A percentile compares a stretch with the other conserved stretches of the same genome.
These are phyloP conservation scores for Carterocephalus palaemon DNA, from an alignment of 2,888 invertebrate species.

Conservation along the genomic window DNA sequence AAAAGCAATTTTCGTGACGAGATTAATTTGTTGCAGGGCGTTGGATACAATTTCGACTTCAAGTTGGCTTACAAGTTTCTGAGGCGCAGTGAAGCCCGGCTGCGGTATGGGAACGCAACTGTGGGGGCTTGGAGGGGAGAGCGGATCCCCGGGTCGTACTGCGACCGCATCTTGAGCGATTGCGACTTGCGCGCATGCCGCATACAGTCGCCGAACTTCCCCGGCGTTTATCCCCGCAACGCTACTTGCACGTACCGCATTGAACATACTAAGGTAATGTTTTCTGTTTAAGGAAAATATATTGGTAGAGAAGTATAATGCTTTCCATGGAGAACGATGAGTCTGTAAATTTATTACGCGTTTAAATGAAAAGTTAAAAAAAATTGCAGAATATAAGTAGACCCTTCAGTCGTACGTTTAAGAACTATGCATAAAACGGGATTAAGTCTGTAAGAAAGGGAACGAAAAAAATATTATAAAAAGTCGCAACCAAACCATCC, in stretches of 20 bases:
- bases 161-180: conserved; percentile 88
- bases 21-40: conserved; percentile 76
- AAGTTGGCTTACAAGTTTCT: conserved; percentile 91
- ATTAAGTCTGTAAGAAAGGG: too few species aligned
- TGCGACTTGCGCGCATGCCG: conserved; percentile 85
- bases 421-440: too few species aligned
- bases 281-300: too few species aligned
- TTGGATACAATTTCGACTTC: conserved; percentile 90
- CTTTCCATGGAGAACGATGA: too few species aligned
- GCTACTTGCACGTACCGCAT: conserved; percentile 89
- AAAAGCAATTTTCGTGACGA: conserved; percentile 37
- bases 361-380: too few species aligned
- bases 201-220: conserved; percentile 93
- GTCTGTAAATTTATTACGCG: too few species aligned
- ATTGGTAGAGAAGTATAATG: too few species aligned
- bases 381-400: too few species aligned
- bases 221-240: conserved; percentile 92
- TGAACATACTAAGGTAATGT: conserved; percentile 77
- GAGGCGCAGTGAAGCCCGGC: conserved; percentile 84
- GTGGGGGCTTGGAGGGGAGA: conserved; percentile 87
- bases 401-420: too few species aligned
- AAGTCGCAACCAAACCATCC: too few species aligned
- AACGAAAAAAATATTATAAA: too few species aligned
- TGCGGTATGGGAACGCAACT: conserved; percentile 87
- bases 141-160: conserved; percentile 85